Base-by-base conservation (phyloP, 2,797 vertebrate genomes). In the Bradypus variegatus region DNA sequence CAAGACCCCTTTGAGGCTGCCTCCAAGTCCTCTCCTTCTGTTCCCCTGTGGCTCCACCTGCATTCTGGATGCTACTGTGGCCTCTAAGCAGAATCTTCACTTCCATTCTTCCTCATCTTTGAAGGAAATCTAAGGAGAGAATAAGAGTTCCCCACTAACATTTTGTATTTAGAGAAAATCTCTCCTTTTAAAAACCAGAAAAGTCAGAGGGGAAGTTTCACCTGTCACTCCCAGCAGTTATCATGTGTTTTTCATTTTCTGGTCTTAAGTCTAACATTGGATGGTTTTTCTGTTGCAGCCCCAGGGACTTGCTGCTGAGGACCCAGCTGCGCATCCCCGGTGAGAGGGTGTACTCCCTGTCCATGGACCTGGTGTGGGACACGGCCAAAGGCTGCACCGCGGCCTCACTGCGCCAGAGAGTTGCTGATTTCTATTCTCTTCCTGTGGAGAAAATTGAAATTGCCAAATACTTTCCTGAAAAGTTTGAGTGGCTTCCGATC, bases 391-490 rank as follows among this genome's bases (percentile, higher is more conserved):
- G 98, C 75, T 97, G 98, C 76, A 98, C 98, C 98, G 78, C 98
- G 97, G 94, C 96, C 45, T 94, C 94, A 88, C 89, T 96, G 86
- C 55, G 91, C 83, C 95, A 95, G 83, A 89, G 14, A 1, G 96
- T 99, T 94, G 98, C 98, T 70, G 87, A 97, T 60, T 97, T 97
- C 89, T 99, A 97, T 15, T 97, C 97, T 88, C 97, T 99, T 83
- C 98, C 98, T 4, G 97, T 97, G 1, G 98, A 99, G 93, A 98
- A 98, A 80, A 97, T 98, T 88, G 98, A 98, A 95, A 97, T 99
- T 94, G 99, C 99, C 97, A 99, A 99, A 96, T 98, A 99, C 96
- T 98, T 98, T 81, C 97, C 98, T 6, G 98, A 98, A 55, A 98
- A 98, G 96, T 98, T 98, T 96, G 97, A 97, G 88, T 99, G 99